phyloP scores from a whole-genome alignment of 2,113 vertebrate species.

The Lophochroa leadbeateri region DNA sequence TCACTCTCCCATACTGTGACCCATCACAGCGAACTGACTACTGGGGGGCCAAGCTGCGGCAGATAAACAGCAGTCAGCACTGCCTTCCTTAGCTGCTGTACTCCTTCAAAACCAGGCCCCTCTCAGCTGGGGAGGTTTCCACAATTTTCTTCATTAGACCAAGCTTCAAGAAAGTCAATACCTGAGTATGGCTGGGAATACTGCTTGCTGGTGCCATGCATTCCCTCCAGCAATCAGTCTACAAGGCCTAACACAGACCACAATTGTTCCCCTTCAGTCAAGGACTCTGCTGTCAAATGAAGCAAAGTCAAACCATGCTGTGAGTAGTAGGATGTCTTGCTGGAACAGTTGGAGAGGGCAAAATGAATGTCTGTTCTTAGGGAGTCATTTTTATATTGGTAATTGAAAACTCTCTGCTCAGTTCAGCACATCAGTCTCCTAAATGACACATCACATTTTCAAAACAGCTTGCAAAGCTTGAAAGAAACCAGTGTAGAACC shows the following conservation, averaged over 20 bases:
- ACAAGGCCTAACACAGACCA: background rate
- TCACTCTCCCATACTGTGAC: slow-evolving; percentile 85
- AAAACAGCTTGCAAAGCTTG: slow-evolving; percentile 1
- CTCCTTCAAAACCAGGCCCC: background rate
- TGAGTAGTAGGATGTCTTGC: background rate
- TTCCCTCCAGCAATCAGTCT: background rate
- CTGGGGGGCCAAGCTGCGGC: slow-evolving; percentile 70
- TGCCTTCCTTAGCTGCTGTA: fast-evolving
- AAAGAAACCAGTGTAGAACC: background rate
- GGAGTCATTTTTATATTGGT: slow-evolving; percentile 4
- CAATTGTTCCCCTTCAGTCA: background rate
- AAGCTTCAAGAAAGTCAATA: background rate
- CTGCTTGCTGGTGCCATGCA: background rate
- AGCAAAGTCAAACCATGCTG: background rate
- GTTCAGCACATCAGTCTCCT: slow-evolving; percentile 14
- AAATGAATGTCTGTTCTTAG: background rate
- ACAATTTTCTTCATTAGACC: background rate
- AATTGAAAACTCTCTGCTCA: slow-evolving; percentile 11
- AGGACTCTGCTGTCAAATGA: background rate
- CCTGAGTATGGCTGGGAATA: background rate
- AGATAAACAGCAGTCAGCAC: background rate
- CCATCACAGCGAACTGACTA: slow-evolving; percentile 76
- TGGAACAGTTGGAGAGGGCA: background rate
- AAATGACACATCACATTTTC: slow-evolving; percentile 32
- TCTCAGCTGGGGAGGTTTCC: background rate